A percentile compares a stretch with the other conserved stretches of the same genome.
Conservation (phyloP, 1,140 invertebrate genomes). For the Penaeus chinensis region DNA sequence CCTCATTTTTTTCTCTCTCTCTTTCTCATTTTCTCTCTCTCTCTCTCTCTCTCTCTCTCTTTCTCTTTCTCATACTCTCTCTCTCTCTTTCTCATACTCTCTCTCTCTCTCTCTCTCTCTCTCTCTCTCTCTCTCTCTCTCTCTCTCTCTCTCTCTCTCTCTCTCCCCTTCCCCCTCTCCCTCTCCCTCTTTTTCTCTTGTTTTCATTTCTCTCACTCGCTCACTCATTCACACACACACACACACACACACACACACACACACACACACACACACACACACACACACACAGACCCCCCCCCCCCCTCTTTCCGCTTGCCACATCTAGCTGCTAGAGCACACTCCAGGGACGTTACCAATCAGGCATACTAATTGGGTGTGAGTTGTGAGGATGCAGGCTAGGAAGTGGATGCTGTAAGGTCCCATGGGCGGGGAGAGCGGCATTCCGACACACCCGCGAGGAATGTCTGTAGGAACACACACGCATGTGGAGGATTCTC, state of each 20-base stretch:
- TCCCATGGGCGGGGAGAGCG: too few species aligned
- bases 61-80: background rate
- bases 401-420: too few species aligned
- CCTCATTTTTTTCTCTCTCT: background rate
- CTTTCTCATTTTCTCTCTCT: conserved; percentile 19
- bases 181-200: background rate
- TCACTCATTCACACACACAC: background rate
- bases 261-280: background rate
- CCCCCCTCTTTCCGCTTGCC: too few species aligned
- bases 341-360: too few species aligned
- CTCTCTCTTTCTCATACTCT: background rate
- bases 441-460: too few species aligned
- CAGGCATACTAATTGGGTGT: too few species aligned
- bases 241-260: background rate
- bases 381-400: too few species aligned
- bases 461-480: too few species aligned
- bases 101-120: conserved; percentile 11
- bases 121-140: conserved; percentile 5
- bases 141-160: conserved; percentile 17
- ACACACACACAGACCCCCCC: background rate
- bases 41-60: background rate
- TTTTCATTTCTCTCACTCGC: background rate
- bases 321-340: too few species aligned
- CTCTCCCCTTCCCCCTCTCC: background rate
- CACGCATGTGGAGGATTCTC: too few species aligned